Evolutionary conservation across 1,140 invertebrate genomes (phyloP).

Genomic region (Ceratoteleas bidentatus): DNA sequence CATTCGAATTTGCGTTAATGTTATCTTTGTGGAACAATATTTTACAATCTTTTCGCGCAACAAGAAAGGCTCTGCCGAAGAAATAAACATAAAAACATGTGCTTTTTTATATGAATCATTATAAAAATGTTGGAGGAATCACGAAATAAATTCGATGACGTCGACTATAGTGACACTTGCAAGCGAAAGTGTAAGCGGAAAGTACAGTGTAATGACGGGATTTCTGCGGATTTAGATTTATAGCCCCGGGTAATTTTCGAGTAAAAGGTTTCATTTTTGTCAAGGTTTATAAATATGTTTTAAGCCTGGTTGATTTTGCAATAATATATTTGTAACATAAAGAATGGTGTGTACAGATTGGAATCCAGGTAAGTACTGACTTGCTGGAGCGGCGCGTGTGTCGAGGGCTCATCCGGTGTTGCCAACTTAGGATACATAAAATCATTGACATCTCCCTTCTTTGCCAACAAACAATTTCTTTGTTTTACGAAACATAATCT

Average conservation of each 20-base stretch:
- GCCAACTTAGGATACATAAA: no score
- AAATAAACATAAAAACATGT: not conserved
- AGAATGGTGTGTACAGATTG: no score
- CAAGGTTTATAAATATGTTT: no score
- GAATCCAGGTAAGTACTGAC: no score
- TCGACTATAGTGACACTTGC: not conserved
- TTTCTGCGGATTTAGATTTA: not conserved
- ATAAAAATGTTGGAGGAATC: not conserved
- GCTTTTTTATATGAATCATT: not conserved
- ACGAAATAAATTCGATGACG: constrained; percentile 1
- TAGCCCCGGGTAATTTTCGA: constrained; percentile 9
- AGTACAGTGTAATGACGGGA: no score
- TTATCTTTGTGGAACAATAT: not conserved
- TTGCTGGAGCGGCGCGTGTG: no score
- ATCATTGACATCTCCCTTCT: no score
- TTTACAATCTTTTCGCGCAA: not conserved
- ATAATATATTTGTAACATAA: no score
- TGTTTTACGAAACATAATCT: no score
- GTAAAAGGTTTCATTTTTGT: constrained; percentile 7
- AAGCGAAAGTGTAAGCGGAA: not conserved
- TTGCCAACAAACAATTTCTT: no score
- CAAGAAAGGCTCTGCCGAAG: not conserved
- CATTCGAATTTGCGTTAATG: not conserved
- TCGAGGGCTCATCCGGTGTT: no score
- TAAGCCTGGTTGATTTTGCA: no score